phyloP scores from a whole-genome alignment of 2,113 vertebrate genomes.

The Athene noctua region DNA sequence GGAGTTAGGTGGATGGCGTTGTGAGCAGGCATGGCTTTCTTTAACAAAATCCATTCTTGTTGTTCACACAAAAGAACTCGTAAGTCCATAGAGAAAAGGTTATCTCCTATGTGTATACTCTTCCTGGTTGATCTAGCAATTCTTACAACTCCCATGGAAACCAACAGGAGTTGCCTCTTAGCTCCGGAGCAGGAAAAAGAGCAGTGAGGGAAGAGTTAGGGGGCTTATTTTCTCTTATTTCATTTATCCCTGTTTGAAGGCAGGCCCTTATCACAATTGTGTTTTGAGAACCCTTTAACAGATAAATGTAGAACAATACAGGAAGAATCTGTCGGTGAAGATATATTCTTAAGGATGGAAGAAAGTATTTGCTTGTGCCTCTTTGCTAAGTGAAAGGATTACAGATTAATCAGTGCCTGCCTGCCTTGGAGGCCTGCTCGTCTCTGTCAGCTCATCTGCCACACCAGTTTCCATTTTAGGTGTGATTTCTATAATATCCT shows the following conservation, averaged over 20 bases:
- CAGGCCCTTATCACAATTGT: background rate
- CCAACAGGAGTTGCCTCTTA: background rate
- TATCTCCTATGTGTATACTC: background rate
- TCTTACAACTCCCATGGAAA: background rate
- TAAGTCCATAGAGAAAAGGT: background rate
- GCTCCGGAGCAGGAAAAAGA: background rate
- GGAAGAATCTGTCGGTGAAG: background rate
- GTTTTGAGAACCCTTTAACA: background rate
- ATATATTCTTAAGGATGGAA: background rate
- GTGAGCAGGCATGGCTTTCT: background rate
- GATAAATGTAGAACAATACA: background rate
- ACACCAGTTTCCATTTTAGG: background rate
- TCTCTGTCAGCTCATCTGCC: background rate
- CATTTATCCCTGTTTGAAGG: background rate
- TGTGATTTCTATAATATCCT: background rate
- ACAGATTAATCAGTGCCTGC: background rate
- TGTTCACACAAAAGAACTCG: background rate
- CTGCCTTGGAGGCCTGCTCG: background rate
- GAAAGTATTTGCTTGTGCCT: background rate
- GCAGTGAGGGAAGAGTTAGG: background rate
- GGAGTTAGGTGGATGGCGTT: background rate
- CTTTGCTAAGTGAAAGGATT: background rate
- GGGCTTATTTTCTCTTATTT: background rate
- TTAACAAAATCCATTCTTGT: background rate
- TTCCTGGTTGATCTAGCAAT: background rate